Evolutionary conservation across 2,797 vertebrate genomes (phyloP).

Genomic region (Sandelia bainsii): DNA sequence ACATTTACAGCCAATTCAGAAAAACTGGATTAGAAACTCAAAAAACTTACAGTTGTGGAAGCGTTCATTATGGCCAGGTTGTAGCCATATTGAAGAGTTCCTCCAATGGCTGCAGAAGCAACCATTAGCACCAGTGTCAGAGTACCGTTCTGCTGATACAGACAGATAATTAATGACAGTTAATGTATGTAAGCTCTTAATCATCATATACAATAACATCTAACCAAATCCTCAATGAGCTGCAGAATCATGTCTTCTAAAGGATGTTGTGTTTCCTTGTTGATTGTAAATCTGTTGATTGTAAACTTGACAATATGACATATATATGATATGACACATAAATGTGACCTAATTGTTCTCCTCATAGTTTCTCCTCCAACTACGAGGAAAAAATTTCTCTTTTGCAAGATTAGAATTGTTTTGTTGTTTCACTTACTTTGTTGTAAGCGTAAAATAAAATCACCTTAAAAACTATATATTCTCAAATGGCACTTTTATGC

Average conservation of each 20-base stretch:
- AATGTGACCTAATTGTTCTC: neutral
- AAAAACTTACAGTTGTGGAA: constrained; percentile 85
- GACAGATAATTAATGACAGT: neutral
- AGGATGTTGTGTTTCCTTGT: neutral
- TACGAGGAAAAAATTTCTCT: too few relatives aligned
- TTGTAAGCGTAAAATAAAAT: neutral
- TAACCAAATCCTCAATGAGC: neutral
- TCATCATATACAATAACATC: neutral
- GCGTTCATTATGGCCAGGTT: constrained; percentile 94
- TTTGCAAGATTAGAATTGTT: too few relatives aligned
- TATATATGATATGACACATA: neutral
- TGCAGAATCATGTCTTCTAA: neutral
- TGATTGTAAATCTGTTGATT: neutral
- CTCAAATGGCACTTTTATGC: neutral
- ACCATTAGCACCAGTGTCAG: constrained; percentile 87
- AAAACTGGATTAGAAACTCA: neutral
- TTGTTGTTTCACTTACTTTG: neutral
- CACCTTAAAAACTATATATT: neutral
- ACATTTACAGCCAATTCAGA: neutral
- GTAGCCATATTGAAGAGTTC: constrained; percentile 95
- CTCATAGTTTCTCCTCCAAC: too few relatives aligned
- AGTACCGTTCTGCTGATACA: constrained; percentile 75
- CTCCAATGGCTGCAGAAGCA: constrained; percentile 90
- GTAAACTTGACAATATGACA: neutral
- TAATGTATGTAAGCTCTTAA: too few relatives aligned